Evolutionary conservation across 2,113 vertebrate species (phyloP).

Genomic region (Ceratotherium simum): DNA sequence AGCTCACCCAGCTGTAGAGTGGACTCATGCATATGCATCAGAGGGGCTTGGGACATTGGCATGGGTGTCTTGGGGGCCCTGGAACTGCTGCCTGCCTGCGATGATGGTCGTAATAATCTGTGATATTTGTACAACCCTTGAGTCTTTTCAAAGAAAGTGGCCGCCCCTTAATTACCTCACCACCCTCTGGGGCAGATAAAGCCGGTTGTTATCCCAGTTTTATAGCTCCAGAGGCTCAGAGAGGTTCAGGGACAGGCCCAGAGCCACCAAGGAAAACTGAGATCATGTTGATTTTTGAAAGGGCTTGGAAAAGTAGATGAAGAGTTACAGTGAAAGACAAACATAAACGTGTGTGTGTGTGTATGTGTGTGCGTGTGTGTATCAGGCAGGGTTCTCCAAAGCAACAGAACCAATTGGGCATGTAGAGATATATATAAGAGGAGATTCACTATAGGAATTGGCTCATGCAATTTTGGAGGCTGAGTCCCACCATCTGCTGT

Average conservation of each 20-base stretch:
- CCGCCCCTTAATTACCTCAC: slow-evolving; percentile 19
- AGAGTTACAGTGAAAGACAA: not conserved
- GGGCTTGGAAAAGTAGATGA: not conserved
- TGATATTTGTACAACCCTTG: not conserved
- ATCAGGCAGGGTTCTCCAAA: not conserved
- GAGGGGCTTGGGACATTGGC: not conserved
- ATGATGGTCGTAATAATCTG: not conserved
- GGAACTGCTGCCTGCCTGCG: not conserved
- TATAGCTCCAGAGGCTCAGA: not conserved
- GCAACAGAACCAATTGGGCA: not conserved
- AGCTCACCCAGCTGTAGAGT: not conserved
- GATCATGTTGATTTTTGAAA: not conserved
- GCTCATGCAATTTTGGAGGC: not conserved
- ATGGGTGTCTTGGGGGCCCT: not conserved
- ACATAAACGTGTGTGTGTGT: not conserved
- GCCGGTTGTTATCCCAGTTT: slow-evolving; percentile 7
- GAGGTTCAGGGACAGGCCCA: not conserved
- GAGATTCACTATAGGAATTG: not conserved
- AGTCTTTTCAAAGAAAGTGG: slow-evolving; percentile 59
- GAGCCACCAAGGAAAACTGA: slow-evolving; percentile 8
- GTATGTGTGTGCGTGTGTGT: not conserved
- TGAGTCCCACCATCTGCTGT: not conserved
- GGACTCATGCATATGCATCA: not conserved
- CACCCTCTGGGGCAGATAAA: slow-evolving; percentile 43
- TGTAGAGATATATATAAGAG: not conserved